phyloP scores from a whole-genome alignment of 64 coral and sea anemone genomes.

The Acropora tenuis region DNA sequence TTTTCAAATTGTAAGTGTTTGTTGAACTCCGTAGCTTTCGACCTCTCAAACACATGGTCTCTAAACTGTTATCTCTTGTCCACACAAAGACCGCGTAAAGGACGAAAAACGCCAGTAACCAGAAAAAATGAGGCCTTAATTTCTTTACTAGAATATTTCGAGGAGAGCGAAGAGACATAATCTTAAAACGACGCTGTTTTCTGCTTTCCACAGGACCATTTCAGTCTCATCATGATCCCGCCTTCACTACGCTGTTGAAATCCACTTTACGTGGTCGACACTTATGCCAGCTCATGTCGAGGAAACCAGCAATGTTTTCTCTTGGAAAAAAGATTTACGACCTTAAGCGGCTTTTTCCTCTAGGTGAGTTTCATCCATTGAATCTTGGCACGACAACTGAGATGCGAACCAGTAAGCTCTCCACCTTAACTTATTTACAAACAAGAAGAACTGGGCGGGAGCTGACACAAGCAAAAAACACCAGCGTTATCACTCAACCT shows the following conservation, averaged over 20 bases:
- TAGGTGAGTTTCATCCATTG: neutral
- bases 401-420: constrained; percentile 8
- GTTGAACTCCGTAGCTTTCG: constrained; percentile 33
- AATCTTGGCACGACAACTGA: constrained; percentile 2
- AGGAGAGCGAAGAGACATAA: constrained; percentile 59
- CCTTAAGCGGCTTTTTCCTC: neutral
- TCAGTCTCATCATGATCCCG: neutral
- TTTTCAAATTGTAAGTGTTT: constrained; percentile 16
- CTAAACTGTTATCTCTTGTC: constrained; percentile 22
- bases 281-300: neutral
- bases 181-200: constrained; percentile 12
- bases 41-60: neutral
- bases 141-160: constrained; percentile 28
- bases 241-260: neutral
- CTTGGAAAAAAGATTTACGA: neutral
- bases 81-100: constrained; percentile 58
- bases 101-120: constrained; percentile 51
- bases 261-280: neutral
- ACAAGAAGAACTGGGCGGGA: neutral
- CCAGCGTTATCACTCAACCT: constrained; percentile 13
- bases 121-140: constrained; percentile 24
- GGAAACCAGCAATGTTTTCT: neutral
- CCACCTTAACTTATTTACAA: constrained; percentile 8
- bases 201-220: constrained; percentile 3
- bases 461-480: neutral